phyloP scores from a whole-genome alignment of 2,113 vertebrate genomes.

The Odontophorus gujanensis region DNA sequence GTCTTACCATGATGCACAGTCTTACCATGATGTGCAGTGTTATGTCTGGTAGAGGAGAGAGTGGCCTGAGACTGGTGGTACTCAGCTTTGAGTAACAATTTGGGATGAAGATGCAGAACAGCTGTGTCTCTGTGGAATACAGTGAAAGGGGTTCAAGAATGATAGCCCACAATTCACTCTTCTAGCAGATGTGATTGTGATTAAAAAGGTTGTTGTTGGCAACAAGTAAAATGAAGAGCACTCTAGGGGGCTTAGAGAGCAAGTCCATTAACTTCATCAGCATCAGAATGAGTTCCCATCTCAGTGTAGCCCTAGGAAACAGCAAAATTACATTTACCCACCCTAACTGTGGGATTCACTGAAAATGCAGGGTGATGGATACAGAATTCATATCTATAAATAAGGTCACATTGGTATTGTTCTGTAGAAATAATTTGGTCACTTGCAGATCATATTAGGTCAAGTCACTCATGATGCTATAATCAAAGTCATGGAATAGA shows the following conservation, averaged over 20 bases:
- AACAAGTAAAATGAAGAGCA: conserved; percentile 54
- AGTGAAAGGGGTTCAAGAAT: not conserved
- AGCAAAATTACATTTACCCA: conserved; percentile 1
- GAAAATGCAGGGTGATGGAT: not conserved
- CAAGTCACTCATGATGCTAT: not conserved
- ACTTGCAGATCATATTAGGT: conserved; percentile 40
- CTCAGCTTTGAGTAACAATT: not conserved
- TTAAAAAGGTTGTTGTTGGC: conserved; percentile 39
- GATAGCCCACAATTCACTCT: conserved; percentile 3
- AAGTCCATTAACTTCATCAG: conserved; percentile 49
- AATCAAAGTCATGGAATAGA: not conserved
- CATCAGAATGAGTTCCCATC: not conserved
- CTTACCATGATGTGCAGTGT: not conserved
- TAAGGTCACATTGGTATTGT: not conserved
- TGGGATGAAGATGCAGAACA: not conserved
- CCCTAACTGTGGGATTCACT: not conserved
- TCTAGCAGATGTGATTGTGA: conserved; percentile 38
- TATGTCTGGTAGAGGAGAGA: not conserved
- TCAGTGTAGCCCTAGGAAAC: not conserved
- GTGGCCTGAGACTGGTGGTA: not conserved
- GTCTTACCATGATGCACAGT: not conserved
- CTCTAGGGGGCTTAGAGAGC: conserved; percentile 17
- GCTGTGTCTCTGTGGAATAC: not conserved
- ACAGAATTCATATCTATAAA: conserved; percentile 15
- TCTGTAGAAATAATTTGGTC: conserved; percentile 28